These are phyloP conservation scores for Trogon surrucura DNA, from an alignment of 2,113 vertebrate species.

Conservation along the genomic window DNA sequence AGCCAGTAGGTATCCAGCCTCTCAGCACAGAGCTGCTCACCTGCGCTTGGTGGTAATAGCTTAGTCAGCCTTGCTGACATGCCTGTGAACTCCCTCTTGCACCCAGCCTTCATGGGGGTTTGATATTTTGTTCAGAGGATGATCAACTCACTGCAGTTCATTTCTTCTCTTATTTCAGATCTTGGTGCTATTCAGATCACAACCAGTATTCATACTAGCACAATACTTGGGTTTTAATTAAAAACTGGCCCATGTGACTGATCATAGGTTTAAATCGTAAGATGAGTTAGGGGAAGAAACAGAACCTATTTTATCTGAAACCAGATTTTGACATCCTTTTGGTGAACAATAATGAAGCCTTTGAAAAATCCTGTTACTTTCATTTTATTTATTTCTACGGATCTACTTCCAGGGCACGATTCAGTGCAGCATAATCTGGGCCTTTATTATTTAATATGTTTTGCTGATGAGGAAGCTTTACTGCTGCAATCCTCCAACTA, in stretches of 20 bases:
- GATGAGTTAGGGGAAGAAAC: neutral
- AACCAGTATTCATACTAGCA: neutral
- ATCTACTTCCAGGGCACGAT: neutral
- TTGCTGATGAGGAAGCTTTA: neutral
- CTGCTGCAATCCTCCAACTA: neutral
- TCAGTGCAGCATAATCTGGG: neutral
- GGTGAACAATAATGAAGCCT: neutral
- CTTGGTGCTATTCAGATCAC: neutral
- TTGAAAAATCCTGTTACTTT: constrained; percentile 7
- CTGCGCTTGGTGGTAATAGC: fast-evolving
- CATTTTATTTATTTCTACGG: neutral
- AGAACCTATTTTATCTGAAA: neutral
- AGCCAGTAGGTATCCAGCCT: neutral
- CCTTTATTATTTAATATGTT: constrained; percentile 1
- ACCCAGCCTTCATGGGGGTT: fast-evolving
- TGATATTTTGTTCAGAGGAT: neutral
- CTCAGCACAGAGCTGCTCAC: neutral
- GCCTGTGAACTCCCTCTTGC: too few species aligned
- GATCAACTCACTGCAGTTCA: neutral
- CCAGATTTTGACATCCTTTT: neutral
- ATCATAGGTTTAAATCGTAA: neutral
- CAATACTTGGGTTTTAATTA: neutral
- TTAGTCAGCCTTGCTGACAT: fast-evolving
- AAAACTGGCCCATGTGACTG: neutral
- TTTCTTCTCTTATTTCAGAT: neutral